Evolutionary conservation across 1,140 invertebrate genomes (phyloP).

Genomic region (Trachymyrmex septentrionalis): DNA sequence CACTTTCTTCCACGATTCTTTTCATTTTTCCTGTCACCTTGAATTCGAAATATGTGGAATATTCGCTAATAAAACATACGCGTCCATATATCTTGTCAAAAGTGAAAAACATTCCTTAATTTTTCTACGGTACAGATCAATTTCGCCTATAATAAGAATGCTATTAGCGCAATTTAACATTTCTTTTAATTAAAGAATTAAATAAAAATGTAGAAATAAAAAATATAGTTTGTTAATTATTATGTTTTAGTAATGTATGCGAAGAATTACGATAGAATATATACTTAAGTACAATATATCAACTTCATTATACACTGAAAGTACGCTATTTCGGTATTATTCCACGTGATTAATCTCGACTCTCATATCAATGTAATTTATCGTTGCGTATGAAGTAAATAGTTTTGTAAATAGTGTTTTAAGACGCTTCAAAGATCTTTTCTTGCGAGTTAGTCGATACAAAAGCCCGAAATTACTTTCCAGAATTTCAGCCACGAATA

Average conservation of each 20-base stretch:
- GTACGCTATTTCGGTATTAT: not conserved
- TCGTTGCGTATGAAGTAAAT: not conserved
- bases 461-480: not conserved
- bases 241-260: not conserved
- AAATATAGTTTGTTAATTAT: not conserved
- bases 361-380: not conserved
- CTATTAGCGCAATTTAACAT: not conserved
- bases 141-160: not conserved
- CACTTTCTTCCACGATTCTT: not conserved
- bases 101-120: not conserved
- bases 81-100: not conserved
- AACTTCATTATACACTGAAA: not conserved
- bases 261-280: not conserved
- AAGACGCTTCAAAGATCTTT: not conserved
- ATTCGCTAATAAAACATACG: not conserved
- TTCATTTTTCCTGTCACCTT: not conserved
- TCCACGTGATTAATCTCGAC: not conserved
- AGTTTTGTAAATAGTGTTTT: not conserved
- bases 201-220: not conserved
- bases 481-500: constrained; percentile 3
- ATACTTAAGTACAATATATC: not conserved
- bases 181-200: not conserved
- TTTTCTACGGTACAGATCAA: not conserved
- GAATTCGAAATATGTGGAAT: not conserved
- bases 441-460: not conserved